A percentile compares a stretch with the other conserved stretches of the same genome.
These are phyloP conservation scores for Drosophila nikananu DNA, from an alignment of 1,140 invertebrate species.

Conservation along the genomic window DNA sequence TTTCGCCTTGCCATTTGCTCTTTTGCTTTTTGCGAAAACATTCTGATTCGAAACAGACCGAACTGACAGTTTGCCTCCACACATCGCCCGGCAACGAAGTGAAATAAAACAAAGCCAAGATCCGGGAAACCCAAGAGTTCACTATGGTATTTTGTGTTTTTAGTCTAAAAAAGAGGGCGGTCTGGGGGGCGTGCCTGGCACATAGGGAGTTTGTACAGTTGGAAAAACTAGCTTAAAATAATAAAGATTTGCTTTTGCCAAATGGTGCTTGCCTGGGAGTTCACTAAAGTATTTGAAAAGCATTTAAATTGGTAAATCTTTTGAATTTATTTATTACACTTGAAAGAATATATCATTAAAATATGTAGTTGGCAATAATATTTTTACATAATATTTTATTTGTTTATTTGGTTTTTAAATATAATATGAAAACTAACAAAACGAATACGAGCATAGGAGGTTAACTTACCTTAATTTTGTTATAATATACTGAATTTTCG, in stretches of 20 bases:
- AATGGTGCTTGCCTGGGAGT: background rate
- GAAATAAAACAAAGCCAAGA: constrained; percentile 20
- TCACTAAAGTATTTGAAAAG: background rate
- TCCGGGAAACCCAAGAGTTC: constrained; percentile 16
- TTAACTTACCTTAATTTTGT: too few relatives aligned
- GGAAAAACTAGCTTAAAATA: background rate
- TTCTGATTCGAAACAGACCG: constrained; percentile 30
- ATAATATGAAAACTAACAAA: too few relatives aligned
- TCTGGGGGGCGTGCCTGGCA: constrained; percentile 1
- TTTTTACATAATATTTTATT: background rate
- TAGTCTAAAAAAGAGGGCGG: background rate
- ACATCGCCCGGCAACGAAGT: constrained; percentile 37
- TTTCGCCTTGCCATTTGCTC: constrained; percentile 66
- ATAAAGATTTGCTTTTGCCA: background rate
- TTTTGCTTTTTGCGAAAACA: constrained; percentile 50
- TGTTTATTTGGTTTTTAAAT: too few relatives aligned
- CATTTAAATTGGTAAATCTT: background rate
- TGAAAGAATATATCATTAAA: background rate
- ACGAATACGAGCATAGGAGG: too few relatives aligned
- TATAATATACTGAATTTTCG: too few relatives aligned
- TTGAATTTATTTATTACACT: background rate
- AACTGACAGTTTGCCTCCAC: constrained; percentile 59
- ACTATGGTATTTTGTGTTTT: constrained; percentile 6
- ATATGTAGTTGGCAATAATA: background rate
- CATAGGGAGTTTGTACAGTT: constrained; percentile 7